Conservation (phyloP, 2,797 vertebrate species). For the Mionectes olivaceus region DNA sequence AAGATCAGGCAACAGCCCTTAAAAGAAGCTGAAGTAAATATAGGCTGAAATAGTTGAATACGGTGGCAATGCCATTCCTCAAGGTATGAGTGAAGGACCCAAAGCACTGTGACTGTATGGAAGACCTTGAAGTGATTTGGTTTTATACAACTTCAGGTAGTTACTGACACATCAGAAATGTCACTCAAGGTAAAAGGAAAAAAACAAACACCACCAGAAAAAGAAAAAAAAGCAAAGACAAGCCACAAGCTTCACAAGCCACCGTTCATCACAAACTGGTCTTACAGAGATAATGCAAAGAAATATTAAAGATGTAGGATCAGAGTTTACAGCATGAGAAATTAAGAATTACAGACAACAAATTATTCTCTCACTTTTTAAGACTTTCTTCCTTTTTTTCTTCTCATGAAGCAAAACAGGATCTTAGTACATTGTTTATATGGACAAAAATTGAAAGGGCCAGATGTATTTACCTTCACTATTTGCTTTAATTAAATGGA, state of each 20-base stretch:
- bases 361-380: background rate
- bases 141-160: background rate
- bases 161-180: background rate
- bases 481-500: background rate
- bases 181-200: background rate
- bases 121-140: background rate
- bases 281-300: background rate
- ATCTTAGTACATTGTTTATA: background rate
- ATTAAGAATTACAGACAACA: background rate
- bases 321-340: background rate
- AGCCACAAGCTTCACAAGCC: background rate
- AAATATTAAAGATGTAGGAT: background rate
- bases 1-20: background rate
- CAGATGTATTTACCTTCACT: background rate
- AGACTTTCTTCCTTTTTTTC: background rate
- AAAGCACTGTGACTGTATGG: background rate
- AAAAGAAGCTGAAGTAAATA: background rate
- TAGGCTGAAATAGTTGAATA: background rate
- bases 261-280: background rate
- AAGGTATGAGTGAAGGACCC: background rate
- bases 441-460: background rate
- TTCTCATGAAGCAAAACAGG: background rate
- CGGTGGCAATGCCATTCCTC: background rate
- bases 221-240: background rate
- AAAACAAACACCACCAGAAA: background rate